Base-by-base conservation (phyloP, 2,113 vertebrate genomes). In the Saguinus midas region DNA sequence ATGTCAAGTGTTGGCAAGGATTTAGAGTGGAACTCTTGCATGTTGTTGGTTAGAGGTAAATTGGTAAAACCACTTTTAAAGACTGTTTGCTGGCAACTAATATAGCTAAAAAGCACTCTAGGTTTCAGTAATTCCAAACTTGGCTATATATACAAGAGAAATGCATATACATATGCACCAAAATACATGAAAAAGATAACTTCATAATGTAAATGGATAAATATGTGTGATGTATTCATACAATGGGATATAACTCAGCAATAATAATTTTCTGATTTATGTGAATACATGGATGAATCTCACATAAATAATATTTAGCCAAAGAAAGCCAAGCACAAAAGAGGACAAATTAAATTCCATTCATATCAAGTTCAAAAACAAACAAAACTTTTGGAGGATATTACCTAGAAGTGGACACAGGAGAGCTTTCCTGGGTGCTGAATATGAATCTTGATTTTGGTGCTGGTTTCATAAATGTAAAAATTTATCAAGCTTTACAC, bases 291-390 rank as follows among this genome's bases (percentile, higher is more conserved):
- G 61, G 10, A 73, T 88, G 25, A 87, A 73, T 88, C 4, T 75
- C 48, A 88, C 3, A 52, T 50, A 68, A n/a, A 91, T 32, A 68
- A 48, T 52, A 96, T 0, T 90, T 13, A 94, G 45, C 20, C 84
- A 87, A 83, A 55, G 64, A 95, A 88, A 4, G 40, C 13, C 55
- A 94, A 85, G 87, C 40, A 79, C 57, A 94, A 80, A 95, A 80
- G 55, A 70, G 2, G 23, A 68, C 0, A 84, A 83, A 92, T 17
- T 79, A 3, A 80, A 94, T 90, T 95, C 5, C 16, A 85, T 87
- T 84, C 66, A 66, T n/a, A 78, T 27, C 20, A 92, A 90, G 27
- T 57, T 81, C 40, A 90, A 96, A 81, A 88, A 40, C 6, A 32
- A 27, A 16, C 45, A 79, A 87, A 58, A 58, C n/a, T 94, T 76